Conservation (phyloP, 2,113 vertebrate species). For the Triplophysa rosa region DNA sequence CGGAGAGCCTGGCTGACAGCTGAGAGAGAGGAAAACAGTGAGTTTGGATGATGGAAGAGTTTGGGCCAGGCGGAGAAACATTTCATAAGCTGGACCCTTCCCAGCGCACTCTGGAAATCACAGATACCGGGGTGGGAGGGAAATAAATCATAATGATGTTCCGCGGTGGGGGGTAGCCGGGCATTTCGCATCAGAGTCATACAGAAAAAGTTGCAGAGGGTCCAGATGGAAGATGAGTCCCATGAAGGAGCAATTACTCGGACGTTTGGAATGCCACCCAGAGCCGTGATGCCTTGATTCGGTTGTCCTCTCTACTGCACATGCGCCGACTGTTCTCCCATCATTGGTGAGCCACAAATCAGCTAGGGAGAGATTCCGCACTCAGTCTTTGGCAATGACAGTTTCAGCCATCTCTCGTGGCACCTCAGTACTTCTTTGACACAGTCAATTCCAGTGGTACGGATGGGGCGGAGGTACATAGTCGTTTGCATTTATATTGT, state of each 20-base stretch:
- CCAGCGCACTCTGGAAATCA: conserved; percentile 61
- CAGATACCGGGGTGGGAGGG: conserved; percentile 58
- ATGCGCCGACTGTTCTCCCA: conserved; percentile 35
- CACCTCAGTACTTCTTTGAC: conserved; percentile 52
- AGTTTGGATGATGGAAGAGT: conserved; percentile 48
- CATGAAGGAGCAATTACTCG: conserved; percentile 67
- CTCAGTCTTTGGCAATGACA: conserved; percentile 61
- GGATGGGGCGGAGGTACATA: conserved; percentile 47
- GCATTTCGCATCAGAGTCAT: conserved; percentile 63
- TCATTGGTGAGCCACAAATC: conserved; percentile 61
- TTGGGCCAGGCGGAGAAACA: conserved; percentile 53
- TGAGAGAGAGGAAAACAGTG: neutral
- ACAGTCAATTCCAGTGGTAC: conserved; percentile 45
- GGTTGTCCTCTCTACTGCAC: conserved; percentile 57
- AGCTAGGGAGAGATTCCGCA: conserved; percentile 55
- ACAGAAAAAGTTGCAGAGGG: conserved; percentile 55
- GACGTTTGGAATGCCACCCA: conserved; percentile 65
- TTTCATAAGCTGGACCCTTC: conserved; percentile 57
- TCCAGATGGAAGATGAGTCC: conserved; percentile 54
- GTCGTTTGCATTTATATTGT: conserved; percentile 56
- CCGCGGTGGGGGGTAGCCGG: conserved; percentile 24
- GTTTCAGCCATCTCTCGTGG: conserved; percentile 65
- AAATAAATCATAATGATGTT: conserved; percentile 60
- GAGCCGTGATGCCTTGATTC: conserved; percentile 60
- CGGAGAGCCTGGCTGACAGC: conserved; percentile 44